Conservation (phyloP, 2,888 invertebrate species). For the Cheilosia impressa region DNA sequence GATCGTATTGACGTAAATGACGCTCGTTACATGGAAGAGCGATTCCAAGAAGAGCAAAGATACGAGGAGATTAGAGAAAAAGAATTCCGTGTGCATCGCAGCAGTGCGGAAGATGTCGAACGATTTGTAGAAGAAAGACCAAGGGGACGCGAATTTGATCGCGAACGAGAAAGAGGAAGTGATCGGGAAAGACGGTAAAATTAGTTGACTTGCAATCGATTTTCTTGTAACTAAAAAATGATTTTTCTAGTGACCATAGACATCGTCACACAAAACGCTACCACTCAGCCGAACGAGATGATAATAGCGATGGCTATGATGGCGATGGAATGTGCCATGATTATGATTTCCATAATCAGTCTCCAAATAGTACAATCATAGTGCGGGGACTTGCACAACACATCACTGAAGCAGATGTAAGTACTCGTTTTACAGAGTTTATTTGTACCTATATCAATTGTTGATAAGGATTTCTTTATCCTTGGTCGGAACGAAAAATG, state of each 20-base stretch:
- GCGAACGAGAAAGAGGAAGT: conserved; percentile 67
- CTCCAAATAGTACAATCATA: conserved; percentile 89
- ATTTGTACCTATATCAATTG: no score
- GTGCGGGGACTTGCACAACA: conserved; percentile 90
- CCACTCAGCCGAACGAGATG: conserved; percentile 78
- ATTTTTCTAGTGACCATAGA: conserved; percentile 57
- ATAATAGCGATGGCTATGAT: conserved; percentile 80
- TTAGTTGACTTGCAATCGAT: conserved; percentile 20
- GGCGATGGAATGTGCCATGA: conserved; percentile 82
- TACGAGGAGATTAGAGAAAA: conserved; percentile 71
- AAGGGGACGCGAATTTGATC: conserved; percentile 76
- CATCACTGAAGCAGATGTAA: conserved; percentile 90
- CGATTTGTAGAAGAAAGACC: conserved; percentile 76
- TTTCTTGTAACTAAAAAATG: not conserved
- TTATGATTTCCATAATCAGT: conserved; percentile 85
- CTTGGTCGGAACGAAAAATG: no score
- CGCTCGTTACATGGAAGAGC: conserved; percentile 75
- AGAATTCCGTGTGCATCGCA: conserved; percentile 73
- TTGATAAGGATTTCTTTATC: no score
- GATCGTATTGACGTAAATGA: conserved; percentile 66
- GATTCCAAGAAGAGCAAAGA: conserved; percentile 76
- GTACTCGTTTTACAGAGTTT: conserved; percentile 78
- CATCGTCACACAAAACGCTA: conserved; percentile 77
- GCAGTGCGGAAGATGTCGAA: conserved; percentile 76
- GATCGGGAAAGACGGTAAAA: conserved; percentile 77